Conservation (phyloP, 2,888 invertebrate species). For the Apantesis nais region DNA sequence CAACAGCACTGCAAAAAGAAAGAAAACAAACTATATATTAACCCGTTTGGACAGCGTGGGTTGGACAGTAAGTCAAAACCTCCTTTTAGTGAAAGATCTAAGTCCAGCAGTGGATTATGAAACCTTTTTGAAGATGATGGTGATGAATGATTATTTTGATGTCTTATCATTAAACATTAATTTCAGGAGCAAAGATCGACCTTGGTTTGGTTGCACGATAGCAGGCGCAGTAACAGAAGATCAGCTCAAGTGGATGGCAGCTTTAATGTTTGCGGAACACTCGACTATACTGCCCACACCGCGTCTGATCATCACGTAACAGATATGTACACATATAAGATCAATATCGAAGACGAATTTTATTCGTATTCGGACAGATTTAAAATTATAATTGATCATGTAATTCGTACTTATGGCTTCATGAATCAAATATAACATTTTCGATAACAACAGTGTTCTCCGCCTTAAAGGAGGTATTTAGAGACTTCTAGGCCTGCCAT, state of each 20-base stretch:
- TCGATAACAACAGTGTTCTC: background rate
- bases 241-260: constrained; percentile 92
- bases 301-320: constrained; percentile 69
- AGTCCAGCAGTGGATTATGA: no score
- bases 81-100: no score
- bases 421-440: background rate
- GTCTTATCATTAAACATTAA: background rate
- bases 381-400: background rate
- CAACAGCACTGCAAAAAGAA: no score
- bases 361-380: background rate
- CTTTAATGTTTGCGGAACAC: constrained; percentile 91
- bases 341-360: background rate
- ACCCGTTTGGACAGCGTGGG: no score
- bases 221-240: constrained; percentile 91
- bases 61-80: no score
- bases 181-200: constrained; percentile 89
- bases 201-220: constrained; percentile 93
- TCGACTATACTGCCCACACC: constrained; percentile 85
- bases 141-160: no score
- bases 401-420: background rate
- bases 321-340: background rate
- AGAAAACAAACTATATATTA: no score
- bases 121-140: no score
- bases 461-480: background rate
- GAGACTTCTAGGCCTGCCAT: background rate